Evolutionary conservation across 92 coral and sea anemone genomes (phyloP).

Genomic region (Galaxea fascicularis): DNA sequence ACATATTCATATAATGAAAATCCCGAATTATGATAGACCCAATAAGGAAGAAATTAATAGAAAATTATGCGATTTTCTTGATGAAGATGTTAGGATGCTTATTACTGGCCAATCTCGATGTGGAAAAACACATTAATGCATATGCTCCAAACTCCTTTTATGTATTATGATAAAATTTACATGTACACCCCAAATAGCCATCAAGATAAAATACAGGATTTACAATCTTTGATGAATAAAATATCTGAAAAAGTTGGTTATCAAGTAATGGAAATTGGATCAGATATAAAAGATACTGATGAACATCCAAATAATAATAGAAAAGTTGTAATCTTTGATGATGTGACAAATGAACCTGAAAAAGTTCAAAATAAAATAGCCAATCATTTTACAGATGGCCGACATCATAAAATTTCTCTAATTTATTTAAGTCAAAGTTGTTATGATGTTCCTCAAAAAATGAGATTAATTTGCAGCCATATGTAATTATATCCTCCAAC

Average conservation of each 20-base stretch:
- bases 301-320: slow-evolving; percentile 11
- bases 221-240: no score
- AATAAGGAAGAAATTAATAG: no score
- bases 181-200: background rate
- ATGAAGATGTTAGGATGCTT: background rate
- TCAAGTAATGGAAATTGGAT: background rate
- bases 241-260: background rate
- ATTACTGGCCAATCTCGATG: background rate
- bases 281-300: background rate
- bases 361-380: slow-evolving; percentile 26
- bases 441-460: no score
- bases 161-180: background rate
- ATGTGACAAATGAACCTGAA: slow-evolving; percentile 17
- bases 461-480: no score
- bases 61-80: no score
- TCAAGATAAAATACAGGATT: no score
- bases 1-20: no score
- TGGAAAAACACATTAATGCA: background rate
- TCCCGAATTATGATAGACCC: no score
- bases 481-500: no score
- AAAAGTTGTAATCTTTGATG: slow-evolving; percentile 23
- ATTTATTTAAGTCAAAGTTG: no score
- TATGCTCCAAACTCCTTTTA: background rate
- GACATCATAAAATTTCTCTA: no score
- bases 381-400: no score